Conservation (phyloP, 2,113 vertebrate species). For the Forbesichthys papilliferus region DNA sequence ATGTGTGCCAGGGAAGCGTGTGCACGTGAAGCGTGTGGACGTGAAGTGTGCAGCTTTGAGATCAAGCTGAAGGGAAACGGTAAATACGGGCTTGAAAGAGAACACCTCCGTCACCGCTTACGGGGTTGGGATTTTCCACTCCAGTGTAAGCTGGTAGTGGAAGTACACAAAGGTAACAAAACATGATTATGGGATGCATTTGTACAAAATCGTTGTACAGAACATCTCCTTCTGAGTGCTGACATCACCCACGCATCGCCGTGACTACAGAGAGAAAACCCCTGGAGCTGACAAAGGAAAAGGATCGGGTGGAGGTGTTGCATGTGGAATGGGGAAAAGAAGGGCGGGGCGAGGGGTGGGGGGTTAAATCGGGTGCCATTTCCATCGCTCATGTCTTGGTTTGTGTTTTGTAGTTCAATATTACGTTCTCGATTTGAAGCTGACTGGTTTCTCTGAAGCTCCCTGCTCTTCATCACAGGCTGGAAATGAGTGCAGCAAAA, state of each 20-base stretch:
- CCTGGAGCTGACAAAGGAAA: slow-evolving; percentile 78
- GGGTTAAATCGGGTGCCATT: slow-evolving; percentile 62
- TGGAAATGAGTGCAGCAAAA: slow-evolving; percentile 66
- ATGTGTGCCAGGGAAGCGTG: neutral
- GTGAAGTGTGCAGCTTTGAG: slow-evolving; percentile 4
- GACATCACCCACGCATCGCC: slow-evolving; percentile 77
- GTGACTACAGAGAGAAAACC: slow-evolving; percentile 78
- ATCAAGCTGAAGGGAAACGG: slow-evolving; percentile 49
- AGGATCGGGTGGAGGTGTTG: slow-evolving; percentile 48
- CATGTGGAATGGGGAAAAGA: too few relatives aligned
- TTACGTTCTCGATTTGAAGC: slow-evolving; percentile 77
- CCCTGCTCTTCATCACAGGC: slow-evolving; percentile 72
- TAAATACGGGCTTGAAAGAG: slow-evolving; percentile 68
- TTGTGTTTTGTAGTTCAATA: slow-evolving; percentile 74
- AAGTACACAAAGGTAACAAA: slow-evolving; percentile 76
- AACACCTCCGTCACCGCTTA: slow-evolving; percentile 66
- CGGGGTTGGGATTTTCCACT: slow-evolving; percentile 46
- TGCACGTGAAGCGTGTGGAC: slow-evolving; percentile 29
- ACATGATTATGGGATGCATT: slow-evolving; percentile 80
- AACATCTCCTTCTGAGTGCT: slow-evolving; percentile 71
- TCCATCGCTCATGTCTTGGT: slow-evolving; percentile 65
- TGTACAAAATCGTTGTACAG: slow-evolving; percentile 78
- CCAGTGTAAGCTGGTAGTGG: slow-evolving; percentile 56
- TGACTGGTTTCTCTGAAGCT: slow-evolving; percentile 79
- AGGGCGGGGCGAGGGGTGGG: neutral